These are phyloP conservation scores for Epizoanthus ramosus DNA, from an alignment of 92 coral and sea anemone genomes.

Conservation along the genomic window DNA sequence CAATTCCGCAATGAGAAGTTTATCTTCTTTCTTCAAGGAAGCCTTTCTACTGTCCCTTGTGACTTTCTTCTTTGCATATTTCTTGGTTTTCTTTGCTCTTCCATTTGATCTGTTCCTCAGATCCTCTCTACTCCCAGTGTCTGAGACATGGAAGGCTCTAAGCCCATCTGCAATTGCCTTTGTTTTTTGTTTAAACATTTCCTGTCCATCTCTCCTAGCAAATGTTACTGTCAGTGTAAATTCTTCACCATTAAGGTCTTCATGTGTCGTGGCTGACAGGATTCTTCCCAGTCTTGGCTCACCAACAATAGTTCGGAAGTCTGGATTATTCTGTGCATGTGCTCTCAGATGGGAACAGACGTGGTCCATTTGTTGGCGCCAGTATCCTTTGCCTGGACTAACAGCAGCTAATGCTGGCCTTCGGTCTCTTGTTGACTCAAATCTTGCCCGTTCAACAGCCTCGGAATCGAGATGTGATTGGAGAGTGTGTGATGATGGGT, in stretches of 20 bases:
- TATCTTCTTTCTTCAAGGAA: slow-evolving; percentile 68
- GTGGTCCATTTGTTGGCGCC: slow-evolving; percentile 99
- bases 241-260: slow-evolving; percentile 94
- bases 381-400: slow-evolving; percentile 97
- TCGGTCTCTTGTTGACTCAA: slow-evolving; percentile 86
- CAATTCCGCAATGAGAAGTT: slow-evolving; percentile 79
- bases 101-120: slow-evolving; percentile 53
- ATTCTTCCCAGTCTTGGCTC: slow-evolving; percentile 97
- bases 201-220: slow-evolving; percentile 84
- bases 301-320: slow-evolving; percentile 89
- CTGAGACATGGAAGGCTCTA: slow-evolving; percentile 53
- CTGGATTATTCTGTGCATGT: slow-evolving; percentile 95
- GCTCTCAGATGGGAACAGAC: slow-evolving; percentile 95
- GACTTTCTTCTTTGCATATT: slow-evolving; percentile 49
- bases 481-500: slow-evolving; percentile 85
- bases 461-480: slow-evolving; percentile 75
- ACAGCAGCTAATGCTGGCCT: slow-evolving; percentile 87
- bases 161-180: slow-evolving; percentile 73
- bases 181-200: slow-evolving; percentile 74
- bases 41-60: slow-evolving; percentile 59
- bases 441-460: slow-evolving; percentile 72
- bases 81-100: slow-evolving; percentile 63
- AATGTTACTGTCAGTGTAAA: slow-evolving; percentile 87
- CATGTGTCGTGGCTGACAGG: slow-evolving; percentile 91
- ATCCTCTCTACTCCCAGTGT: slow-evolving; percentile 60